Conservation (phyloP, 2,113 vertebrate species). For the Thymallus thymallus region DNA sequence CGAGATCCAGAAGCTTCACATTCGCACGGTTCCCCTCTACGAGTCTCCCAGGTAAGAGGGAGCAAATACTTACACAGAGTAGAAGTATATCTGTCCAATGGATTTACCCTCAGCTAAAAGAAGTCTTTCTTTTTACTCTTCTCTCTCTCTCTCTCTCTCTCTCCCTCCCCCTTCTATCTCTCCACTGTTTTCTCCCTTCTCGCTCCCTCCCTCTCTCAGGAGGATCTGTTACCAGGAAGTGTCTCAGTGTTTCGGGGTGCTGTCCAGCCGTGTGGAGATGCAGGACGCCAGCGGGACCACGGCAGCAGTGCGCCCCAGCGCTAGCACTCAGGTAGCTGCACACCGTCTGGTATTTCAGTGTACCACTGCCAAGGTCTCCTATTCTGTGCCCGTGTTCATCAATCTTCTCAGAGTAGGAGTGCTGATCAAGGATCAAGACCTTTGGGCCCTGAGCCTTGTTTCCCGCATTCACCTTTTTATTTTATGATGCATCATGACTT, state of each 20-base stretch:
- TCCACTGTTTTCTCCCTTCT: neutral
- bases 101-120: too few relatives aligned
- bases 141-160: too few relatives aligned
- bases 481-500: too few relatives aligned
- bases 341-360: neutral
- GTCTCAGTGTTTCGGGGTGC: constrained; percentile 95
- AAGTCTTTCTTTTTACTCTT: too few relatives aligned
- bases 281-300: constrained; percentile 93
- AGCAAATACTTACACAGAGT: neutral
- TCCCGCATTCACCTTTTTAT: too few relatives aligned
- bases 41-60: constrained; percentile 90
- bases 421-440: too few relatives aligned
- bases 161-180: neutral
- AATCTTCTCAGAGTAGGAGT: too few relatives aligned
- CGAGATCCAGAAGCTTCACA: constrained; percentile 98
- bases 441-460: too few relatives aligned
- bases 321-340: constrained; percentile 90
- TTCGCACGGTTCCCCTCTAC: constrained; percentile 93
- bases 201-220: constrained; percentile 62
- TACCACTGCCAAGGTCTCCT: too few relatives aligned
- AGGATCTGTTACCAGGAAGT: constrained; percentile 98
- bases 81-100: too few relatives aligned
- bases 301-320: constrained; percentile 88
- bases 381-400: too few relatives aligned
- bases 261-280: constrained; percentile 94